Evolutionary conservation across 2,113 vertebrate species (phyloP).

Genomic region (Sprattus sprattus): DNA sequence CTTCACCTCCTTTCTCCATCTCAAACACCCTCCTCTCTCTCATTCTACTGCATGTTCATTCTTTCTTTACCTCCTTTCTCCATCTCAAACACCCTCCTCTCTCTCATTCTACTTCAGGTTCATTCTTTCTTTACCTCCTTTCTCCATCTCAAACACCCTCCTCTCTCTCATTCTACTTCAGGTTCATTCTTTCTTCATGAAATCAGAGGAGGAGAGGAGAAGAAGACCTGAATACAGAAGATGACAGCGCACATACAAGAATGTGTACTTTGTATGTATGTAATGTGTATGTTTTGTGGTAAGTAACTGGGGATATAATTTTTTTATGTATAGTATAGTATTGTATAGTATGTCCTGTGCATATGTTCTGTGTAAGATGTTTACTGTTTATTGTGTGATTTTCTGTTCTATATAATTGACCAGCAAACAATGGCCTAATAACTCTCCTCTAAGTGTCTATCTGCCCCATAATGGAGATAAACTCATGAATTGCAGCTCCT

Average conservation of each 20-base stretch:
- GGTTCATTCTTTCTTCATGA: background rate
- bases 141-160: slow-evolving; percentile 35
- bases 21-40: slow-evolving; percentile 33
- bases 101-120: background rate
- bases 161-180: slow-evolving; percentile 27
- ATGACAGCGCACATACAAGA: background rate
- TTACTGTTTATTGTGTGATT: background rate
- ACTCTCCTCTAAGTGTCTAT: slow-evolving; percentile 76
- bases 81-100: slow-evolving; percentile 35
- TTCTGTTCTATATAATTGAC: background rate
- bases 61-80: slow-evolving; percentile 57
- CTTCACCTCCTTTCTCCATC: slow-evolving; percentile 59
- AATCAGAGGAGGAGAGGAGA: background rate
- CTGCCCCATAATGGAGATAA: slow-evolving; percentile 79
- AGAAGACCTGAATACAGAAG: background rate
- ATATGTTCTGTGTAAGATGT: background rate
- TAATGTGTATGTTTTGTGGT: background rate
- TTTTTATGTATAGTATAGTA: background rate
- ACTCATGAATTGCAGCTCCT: slow-evolving; percentile 75
- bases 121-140: slow-evolving; percentile 57
- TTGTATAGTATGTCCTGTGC: background rate
- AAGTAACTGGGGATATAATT: background rate
- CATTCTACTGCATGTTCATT: background rate
- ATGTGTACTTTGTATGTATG: background rate
- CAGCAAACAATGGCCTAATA: slow-evolving; percentile 67